Conservation (phyloP, 2,113 vertebrate species). For the Petroica traversi region DNA sequence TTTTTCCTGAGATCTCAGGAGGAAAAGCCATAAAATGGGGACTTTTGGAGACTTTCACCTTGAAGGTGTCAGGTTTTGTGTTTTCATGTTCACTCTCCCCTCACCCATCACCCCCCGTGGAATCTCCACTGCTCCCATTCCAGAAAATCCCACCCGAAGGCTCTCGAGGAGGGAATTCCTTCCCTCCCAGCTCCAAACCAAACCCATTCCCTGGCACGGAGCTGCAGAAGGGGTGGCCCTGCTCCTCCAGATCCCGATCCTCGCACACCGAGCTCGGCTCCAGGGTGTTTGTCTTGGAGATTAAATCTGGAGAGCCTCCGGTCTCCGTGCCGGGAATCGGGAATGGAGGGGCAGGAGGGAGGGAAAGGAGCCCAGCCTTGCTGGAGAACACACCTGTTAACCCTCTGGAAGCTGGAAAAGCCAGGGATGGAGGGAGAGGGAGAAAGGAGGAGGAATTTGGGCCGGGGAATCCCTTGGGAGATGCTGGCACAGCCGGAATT, state of each 20-base stretch:
- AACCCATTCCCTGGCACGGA: not conserved
- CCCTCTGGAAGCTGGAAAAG: not conserved
- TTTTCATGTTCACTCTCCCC: fast-evolving
- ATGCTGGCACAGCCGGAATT: fast-evolving
- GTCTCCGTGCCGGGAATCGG: not conserved
- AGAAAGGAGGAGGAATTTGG: not conserved
- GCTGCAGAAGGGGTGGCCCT: not conserved
- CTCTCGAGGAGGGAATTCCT: not conserved
- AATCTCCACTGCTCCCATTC: not conserved
- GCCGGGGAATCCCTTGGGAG: not conserved
- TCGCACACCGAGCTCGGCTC: too few relatives aligned
- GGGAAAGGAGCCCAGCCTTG: not conserved
- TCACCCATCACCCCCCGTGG: fast-evolving
- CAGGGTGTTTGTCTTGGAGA: conserved; percentile 74
- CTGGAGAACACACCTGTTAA: not conserved
- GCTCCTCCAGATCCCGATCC: not conserved
- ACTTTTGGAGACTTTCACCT: not conserved
- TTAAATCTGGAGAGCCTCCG: conserved; percentile 35
- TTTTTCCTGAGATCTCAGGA: fast-evolving
- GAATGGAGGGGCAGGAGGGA: conserved; percentile 13
- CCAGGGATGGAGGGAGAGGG: not conserved
- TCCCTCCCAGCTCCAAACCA: conserved; percentile 1
- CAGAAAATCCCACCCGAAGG: not conserved
- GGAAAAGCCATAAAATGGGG: not conserved
- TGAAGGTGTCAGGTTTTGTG: too few relatives aligned